phyloP scores from a whole-genome alignment of 2,888 invertebrate genomes.

The Cosmia trapezina region DNA sequence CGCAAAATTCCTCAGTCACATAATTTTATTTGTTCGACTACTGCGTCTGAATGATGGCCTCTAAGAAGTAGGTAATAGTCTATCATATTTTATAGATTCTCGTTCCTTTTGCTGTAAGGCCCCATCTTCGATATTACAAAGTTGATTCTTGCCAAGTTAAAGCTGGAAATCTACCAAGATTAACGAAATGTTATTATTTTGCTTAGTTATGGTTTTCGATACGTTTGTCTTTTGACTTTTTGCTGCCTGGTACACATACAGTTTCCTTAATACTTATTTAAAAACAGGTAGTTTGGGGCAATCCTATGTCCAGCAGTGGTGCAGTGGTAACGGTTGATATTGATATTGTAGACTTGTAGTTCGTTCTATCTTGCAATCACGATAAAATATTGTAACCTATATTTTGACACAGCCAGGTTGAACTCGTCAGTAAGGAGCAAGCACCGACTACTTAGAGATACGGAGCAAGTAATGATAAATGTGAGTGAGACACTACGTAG shows the following conservation, averaged over 20 bases:
- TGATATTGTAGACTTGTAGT: too few relatives aligned
- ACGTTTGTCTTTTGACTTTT: background rate
- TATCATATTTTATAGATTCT: constrained; percentile 36
- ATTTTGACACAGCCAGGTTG: too few relatives aligned
- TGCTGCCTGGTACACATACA: background rate
- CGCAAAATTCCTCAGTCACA: constrained; percentile 12
- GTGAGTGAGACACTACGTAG: background rate
- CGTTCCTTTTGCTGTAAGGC: constrained; percentile 30
- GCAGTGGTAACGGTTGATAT: too few relatives aligned
- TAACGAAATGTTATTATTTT: constrained; percentile 28
- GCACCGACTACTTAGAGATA: too few relatives aligned
- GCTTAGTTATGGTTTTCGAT: constrained; percentile 14
- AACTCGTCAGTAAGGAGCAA: background rate
- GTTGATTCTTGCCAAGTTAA: constrained; percentile 53
- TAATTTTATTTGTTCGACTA: constrained; percentile 29
- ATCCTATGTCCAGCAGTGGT: too few relatives aligned
- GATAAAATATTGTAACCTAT: too few relatives aligned
- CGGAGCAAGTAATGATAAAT: constrained; percentile 11
- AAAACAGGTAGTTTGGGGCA: too few relatives aligned
- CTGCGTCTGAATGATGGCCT: constrained; percentile 15
- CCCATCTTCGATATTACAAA: constrained; percentile 13
- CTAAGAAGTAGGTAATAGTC: constrained; percentile 32
- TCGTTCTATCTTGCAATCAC: too few relatives aligned
- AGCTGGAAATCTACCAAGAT: constrained; percentile 61
- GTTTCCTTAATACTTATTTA: too few relatives aligned